Evolutionary conservation across 1,140 invertebrate species (phyloP).

Genomic region (Drosophila parvula): DNA sequence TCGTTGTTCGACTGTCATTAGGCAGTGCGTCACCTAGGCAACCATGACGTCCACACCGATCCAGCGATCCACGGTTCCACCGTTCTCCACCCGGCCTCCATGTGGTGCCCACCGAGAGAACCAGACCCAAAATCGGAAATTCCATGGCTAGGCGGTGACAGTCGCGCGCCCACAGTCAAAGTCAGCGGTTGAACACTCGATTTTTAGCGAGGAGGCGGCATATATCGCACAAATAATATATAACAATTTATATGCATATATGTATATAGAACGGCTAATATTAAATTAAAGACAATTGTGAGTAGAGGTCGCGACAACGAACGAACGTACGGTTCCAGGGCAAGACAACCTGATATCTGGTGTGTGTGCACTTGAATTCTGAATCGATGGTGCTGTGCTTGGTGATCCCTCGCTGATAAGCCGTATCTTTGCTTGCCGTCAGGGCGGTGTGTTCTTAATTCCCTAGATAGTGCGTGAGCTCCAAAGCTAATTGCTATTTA

Average conservation of each 20-base stretch:
- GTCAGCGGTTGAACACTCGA: conserved; percentile 58
- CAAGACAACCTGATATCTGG: conserved; percentile 43
- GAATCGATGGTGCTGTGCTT: conserved; percentile 4
- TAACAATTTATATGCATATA: conserved; percentile 41
- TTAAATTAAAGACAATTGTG: conserved; percentile 81
- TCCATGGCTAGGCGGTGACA: conserved; percentile 48
- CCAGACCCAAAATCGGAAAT: conserved; percentile 61
- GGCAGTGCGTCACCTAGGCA: conserved; percentile 39
- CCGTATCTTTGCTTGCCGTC: conserved; percentile 26
- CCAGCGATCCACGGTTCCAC: conserved; percentile 17
- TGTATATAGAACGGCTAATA: conserved; percentile 53
- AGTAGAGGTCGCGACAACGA: conserved; percentile 61
- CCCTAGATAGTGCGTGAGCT: conserved; percentile 22
- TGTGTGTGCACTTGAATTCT: conserved; percentile 28
- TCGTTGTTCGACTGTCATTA: conserved; percentile 38
- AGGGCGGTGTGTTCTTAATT: conserved; percentile 20
- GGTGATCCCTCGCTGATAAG: conserved; percentile 33
- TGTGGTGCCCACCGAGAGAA: conserved; percentile 12
- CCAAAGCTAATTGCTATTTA: conserved; percentile 10
- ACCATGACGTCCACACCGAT: conserved; percentile 28
- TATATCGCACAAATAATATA: conserved; percentile 28
- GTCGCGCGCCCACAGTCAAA: conserved; percentile 71
- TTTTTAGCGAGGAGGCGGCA: conserved; percentile 41
- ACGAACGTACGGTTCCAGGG: conserved; percentile 10
- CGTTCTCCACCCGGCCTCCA: conserved; percentile 4